These are phyloP conservation scores for Leucania comma DNA, from an alignment of 2,888 invertebrate species.

Conservation along the genomic window DNA sequence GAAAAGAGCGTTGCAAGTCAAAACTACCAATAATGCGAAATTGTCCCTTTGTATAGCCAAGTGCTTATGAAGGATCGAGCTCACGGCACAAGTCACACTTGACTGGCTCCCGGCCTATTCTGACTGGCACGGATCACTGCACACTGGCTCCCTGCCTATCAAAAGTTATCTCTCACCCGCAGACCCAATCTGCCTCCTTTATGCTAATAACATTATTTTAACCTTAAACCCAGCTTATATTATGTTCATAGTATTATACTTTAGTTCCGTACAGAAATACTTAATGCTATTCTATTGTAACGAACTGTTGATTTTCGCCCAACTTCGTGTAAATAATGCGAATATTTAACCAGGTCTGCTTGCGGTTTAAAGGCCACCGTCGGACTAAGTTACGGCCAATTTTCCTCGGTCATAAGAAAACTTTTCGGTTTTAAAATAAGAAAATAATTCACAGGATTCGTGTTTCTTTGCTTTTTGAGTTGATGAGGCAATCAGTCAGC, in stretches of 20 bases:
- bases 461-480: slow-evolving; percentile 47
- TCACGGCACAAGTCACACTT: slow-evolving; percentile 45
- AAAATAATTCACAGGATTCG: slow-evolving; percentile 50
- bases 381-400: slow-evolving; percentile 16
- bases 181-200: slow-evolving; percentile 41
- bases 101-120: slow-evolving; percentile 42
- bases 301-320: slow-evolving; percentile 44
- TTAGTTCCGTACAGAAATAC: slow-evolving; percentile 36
- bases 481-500: slow-evolving; percentile 64
- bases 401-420: slow-evolving; percentile 28
- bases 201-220: slow-evolving; percentile 57
- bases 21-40: slow-evolving; percentile 40
- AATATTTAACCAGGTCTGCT: slow-evolving; percentile 32
- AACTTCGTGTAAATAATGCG: slow-evolving; percentile 36
- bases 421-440: slow-evolving; percentile 50
- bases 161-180: slow-evolving; percentile 59
- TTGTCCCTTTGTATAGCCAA: slow-evolving; percentile 25
- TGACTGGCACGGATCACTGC: slow-evolving; percentile 54
- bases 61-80: slow-evolving; percentile 39
- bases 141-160: slow-evolving; percentile 46
- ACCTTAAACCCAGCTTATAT: slow-evolving; percentile 37
- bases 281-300: slow-evolving; percentile 32
- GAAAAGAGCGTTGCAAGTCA: slow-evolving; percentile 5
- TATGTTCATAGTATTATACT: slow-evolving; percentile 43
- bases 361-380: slow-evolving; percentile 11